Base-by-base conservation (phyloP, 2,888 invertebrate species). In the Ceratothoa steindachneri region DNA sequence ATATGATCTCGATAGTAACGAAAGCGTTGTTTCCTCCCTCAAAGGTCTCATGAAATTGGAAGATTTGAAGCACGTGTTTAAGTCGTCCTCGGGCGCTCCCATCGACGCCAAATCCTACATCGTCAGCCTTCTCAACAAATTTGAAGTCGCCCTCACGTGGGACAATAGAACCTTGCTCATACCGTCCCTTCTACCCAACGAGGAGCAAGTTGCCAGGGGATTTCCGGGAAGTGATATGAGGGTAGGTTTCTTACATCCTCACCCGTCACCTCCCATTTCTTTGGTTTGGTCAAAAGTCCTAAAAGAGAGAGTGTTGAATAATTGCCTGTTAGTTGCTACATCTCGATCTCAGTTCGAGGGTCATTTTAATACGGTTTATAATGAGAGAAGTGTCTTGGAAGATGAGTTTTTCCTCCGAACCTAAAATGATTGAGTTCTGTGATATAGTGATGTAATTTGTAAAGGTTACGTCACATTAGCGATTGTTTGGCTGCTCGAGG, bases 61-160 rank as follows among this genome's bases (percentile, higher is more conserved):
- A 73, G 96, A 97, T 83, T 87, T 98, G 71, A 91, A 93, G 81
- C 91, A 93, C 83, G 89, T 97, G 53, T 97, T 97, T 85, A 95
- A 95, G 83, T 91, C 93, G n/a, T 91, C 91, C 0, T 90, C 90
- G 0, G 88, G 90, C 75, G 90, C 92, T 3, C 89, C 91, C 0
- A 87, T 88, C 9, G 88, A 89, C 81, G 88, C 89, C 0, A 87
- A 88, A 82, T 90, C 92, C 68, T 94, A 97, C 82, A 93, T 96
- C 71, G 91, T 97, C 2, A 93, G 92, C 81, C 86, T 98, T 60
- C 86, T 98, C 72, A 95, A 95, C 86, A 98, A 98, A 86, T 98
- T 97, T 85, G 98, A 98, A 85, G 91, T 99, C 72, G 98, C 97
- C 0, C 86, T 99, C 71, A 93, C 95, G 28, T 98, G 97, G 94